Conservation (phyloP, 2,888 invertebrate genomes). For the Stenodema calcarata region DNA sequence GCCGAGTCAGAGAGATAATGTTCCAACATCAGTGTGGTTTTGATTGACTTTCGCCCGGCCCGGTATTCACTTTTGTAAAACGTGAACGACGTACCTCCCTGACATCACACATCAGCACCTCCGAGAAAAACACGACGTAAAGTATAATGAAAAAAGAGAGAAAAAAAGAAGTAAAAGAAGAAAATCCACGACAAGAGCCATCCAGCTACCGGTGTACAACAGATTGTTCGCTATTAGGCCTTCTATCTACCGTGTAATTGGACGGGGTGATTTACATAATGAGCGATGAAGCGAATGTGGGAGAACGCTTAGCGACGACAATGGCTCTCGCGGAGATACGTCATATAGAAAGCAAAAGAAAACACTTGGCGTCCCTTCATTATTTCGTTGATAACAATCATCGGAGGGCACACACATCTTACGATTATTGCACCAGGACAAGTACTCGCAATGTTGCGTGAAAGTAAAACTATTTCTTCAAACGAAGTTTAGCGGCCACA, state of each 20-base stretch:
- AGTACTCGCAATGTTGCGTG: too few relatives aligned
- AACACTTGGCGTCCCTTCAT: neutral
- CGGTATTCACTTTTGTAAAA: neutral
- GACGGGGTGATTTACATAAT: conserved; percentile 1
- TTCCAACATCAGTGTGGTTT: neutral
- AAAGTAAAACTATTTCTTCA: too few relatives aligned
- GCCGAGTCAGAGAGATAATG: neutral
- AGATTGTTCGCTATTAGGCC: neutral
- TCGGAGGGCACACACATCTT: too few relatives aligned
- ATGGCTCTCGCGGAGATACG: neutral
- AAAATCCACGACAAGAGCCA: neutral
- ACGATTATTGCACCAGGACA: too few relatives aligned
- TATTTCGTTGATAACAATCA: neutral
- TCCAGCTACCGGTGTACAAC: neutral
- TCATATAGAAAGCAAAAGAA: neutral
- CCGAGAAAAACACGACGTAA: neutral
- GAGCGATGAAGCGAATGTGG: conserved; percentile 5
- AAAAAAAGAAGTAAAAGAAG: neutral
- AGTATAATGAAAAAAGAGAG: neutral
- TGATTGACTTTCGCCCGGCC: neutral
- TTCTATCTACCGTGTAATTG: neutral
- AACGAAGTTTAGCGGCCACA: too few relatives aligned
- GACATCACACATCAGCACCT: neutral
- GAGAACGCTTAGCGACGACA: neutral
- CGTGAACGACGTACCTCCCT: neutral